phyloP scores from a whole-genome alignment of 2,113 vertebrate genomes.

The Cryptotis parvus region DNA sequence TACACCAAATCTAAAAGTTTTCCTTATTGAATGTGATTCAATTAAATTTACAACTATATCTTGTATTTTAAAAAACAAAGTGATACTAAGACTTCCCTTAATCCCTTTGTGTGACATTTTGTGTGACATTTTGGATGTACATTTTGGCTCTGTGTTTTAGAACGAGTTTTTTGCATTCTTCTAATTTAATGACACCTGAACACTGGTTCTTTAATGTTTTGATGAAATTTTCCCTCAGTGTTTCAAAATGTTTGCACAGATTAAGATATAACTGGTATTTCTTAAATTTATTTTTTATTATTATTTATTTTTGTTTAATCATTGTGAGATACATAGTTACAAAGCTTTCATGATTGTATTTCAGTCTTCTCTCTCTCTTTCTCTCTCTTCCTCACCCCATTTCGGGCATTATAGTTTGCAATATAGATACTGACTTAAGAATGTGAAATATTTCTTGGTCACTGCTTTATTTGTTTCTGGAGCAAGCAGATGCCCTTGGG shows the following conservation, averaged over 20 bases:
- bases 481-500: too few species aligned
- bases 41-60: not conserved
- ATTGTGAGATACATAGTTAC: too few species aligned
- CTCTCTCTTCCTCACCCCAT: too few species aligned
- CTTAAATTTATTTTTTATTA: too few species aligned
- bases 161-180: not conserved
- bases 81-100: not conserved
- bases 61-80: not conserved
- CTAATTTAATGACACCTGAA: not conserved
- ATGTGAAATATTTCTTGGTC: too few species aligned
- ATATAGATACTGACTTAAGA: too few species aligned
- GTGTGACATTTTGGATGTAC: not conserved
- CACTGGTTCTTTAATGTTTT: not conserved
- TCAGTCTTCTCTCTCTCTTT: too few species aligned
- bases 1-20: constrained; percentile 53
- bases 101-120: not conserved
- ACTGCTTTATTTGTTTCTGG: too few species aligned
- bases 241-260: not conserved
- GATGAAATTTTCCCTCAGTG: not conserved
- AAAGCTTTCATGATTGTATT: too few species aligned
- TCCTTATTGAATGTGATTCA: constrained; percentile 15
- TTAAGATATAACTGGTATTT: not conserved
- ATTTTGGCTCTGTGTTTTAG: not conserved
- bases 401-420: too few species aligned
- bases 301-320: too few species aligned